Evolutionary conservation across 2,797 vertebrate species (phyloP), one percentile per base, ranked within the genome.

Genomic region (Hephaestus fuliginosus): DNA sequence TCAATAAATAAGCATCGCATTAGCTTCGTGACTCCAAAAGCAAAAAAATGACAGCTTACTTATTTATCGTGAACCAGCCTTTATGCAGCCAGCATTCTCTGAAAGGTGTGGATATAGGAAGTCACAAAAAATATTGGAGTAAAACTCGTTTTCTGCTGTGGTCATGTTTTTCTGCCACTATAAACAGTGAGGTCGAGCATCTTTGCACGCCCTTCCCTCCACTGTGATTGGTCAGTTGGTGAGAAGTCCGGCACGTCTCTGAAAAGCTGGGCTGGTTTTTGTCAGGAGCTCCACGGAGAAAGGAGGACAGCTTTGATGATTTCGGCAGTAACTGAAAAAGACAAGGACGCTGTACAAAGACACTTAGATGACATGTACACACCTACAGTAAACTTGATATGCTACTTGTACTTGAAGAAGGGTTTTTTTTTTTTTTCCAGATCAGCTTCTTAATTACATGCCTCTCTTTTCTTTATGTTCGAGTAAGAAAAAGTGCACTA

Each of bases 1-100:
- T 58, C 10, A 69, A 25, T 41, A 66, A 68, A 74, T 36, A 57
- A 51, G 20, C 46, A 69, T 43, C 65, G 17, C 8, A 65, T 67
- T 66, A 70, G 36, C 56, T 74, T 5, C 14, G 13, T 62, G 36
- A 62, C 43, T 65, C 49, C 15, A 5, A 63, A 49, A 56, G 17
- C 10, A 25, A 25, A n/a, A 62, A 46, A 71, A 66, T 11, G 5
- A 10, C 8, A 63, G 33, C 2, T 18, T 17, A 28, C 65, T 65
- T 18, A 65, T 36, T 67, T 30, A 39, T 48, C 25, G 30, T 17
- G 25, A 58, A 63, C 20, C 0, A 4, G 17, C 48, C 39, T 41
- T 63, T 15, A 55, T 5, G 7, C 13, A 13, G 25, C 13, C 41
- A 10, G 5, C 5, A 20, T 30, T n/a, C 15, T 48, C 20, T 0